phyloP scores from a whole-genome alignment of 2,113 vertebrate species.

The Pterocles burchelli region DNA sequence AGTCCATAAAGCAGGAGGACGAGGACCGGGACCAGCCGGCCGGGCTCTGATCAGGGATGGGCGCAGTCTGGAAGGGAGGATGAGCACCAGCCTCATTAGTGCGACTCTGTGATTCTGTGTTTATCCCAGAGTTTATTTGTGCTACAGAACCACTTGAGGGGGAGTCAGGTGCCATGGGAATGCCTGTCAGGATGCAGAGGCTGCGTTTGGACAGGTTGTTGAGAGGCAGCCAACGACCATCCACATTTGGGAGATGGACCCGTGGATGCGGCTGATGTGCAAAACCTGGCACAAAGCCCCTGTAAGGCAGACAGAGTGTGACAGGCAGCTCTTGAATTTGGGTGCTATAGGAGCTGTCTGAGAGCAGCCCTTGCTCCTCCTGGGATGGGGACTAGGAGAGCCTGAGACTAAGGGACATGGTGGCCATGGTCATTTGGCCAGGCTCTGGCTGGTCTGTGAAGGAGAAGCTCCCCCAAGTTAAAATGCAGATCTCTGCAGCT shows the following conservation, averaged over 20 bases:
- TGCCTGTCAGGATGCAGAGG: background rate
- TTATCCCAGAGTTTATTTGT: background rate
- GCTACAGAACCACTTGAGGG: background rate
- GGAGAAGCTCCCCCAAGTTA: background rate
- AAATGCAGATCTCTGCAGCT: background rate
- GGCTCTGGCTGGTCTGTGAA: background rate
- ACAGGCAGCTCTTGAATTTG: background rate
- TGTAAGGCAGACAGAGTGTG: rapidly evolving
- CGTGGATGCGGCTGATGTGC: rapidly evolving
- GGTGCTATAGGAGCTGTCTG: background rate
- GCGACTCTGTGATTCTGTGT: background rate
- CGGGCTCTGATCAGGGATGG: background rate
- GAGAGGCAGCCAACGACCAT: background rate
- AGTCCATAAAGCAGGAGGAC: background rate
- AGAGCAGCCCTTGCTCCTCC: background rate
- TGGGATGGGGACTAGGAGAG: background rate
- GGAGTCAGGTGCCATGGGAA: background rate
- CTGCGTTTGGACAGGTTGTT: background rate
- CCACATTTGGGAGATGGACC: background rate
- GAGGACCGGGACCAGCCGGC: rapidly evolving
- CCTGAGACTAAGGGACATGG: background rate
- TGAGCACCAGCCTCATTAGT: background rate
- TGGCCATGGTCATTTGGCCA: rapidly evolving
- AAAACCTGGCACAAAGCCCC: background rate
- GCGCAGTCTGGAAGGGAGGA: background rate